These are phyloP conservation scores for Troides aeacus DNA, from an alignment of 2,888 invertebrate species.

Conservation along the genomic window DNA sequence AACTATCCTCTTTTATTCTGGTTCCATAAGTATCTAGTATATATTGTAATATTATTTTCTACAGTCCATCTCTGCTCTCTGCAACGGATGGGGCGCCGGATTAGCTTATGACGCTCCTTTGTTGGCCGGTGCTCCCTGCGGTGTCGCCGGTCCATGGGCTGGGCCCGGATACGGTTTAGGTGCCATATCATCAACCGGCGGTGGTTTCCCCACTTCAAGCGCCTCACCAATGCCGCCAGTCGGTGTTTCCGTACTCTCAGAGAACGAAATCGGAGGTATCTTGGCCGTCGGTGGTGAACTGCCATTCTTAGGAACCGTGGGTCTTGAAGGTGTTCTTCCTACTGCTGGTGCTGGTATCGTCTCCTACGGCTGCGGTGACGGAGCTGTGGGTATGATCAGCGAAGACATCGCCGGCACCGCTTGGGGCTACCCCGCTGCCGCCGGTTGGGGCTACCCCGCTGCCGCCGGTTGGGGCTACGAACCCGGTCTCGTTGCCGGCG, in stretches of 20 bases:
- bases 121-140: slow-evolving; percentile 29
- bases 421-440: slow-evolving; percentile 28
- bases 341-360: neutral
- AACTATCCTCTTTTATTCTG: neutral
- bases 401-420: slow-evolving; percentile 32
- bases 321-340: slow-evolving; percentile 37
- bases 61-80: slow-evolving; percentile 13
- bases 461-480: slow-evolving; percentile 22
- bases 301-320: slow-evolving; percentile 43
- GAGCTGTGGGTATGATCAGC: slow-evolving; percentile 36
- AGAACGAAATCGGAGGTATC: slow-evolving; percentile 34
- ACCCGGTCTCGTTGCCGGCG: slow-evolving; percentile 20
- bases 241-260: slow-evolving; percentile 41
- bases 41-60: neutral
- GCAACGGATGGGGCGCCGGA: neutral
- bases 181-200: slow-evolving; percentile 29
- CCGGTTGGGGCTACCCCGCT: slow-evolving; percentile 29
- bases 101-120: slow-evolving; percentile 25
- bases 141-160: slow-evolving; percentile 33
- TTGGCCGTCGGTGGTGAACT: slow-evolving; percentile 23
- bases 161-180: slow-evolving; percentile 26
- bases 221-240: slow-evolving; percentile 38
- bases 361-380: slow-evolving; percentile 41
- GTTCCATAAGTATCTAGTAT: neutral
- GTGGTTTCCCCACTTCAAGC: slow-evolving; percentile 41